Base-by-base conservation (phyloP, 1,140 invertebrate genomes). In the Brachystomella parvula region DNA sequence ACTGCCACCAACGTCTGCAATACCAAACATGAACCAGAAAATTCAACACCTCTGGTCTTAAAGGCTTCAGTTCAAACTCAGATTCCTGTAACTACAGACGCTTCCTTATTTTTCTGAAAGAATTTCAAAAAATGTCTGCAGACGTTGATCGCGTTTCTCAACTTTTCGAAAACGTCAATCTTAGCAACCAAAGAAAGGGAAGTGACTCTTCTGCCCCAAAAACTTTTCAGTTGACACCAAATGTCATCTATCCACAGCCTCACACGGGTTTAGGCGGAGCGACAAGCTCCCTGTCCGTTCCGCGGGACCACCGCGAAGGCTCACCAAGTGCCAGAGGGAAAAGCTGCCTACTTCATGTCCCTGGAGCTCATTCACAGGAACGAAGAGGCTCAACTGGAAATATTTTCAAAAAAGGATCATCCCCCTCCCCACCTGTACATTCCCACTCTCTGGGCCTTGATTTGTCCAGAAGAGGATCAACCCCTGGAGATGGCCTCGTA, bases 301-400 rank as follows among this genome's bases (percentile, higher is more conserved):
- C 49, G 6, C 49, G 21, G 9, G 29, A 15, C 6, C 3, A 26
- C 6, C 28, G 64, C 32, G 33, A 57, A 47, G 32, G 31, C 19
- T 39, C 64, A 29, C 57, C 60, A 3, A 65, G 44, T 0, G 58
- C 26, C 39, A 58, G 62, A 24, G 53, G 32, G 2, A 32, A 63
- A 26, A 63, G 44, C 58, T 73, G 72, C 61, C 64, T 66, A 49
- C 59, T 71, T 30, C 72, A 73, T 53, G 47, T 63, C 21, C 47
- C 35, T 47, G 21, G 63, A 24, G 65, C 65, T 1, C 47, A 69
- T 21, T 47, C 64, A 17, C 30, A 44, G 12, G 69, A 71, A 61
- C 35, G 72, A 26, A 19, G 72, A 28, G 69, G 72, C 0, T 71
- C 69, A 2, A 73, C 72, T 3, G 72, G 72, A 24, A 73, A 73